phyloP scores from a whole-genome alignment of 2,797 vertebrate species.

The Trichosurus vulpecula region DNA sequence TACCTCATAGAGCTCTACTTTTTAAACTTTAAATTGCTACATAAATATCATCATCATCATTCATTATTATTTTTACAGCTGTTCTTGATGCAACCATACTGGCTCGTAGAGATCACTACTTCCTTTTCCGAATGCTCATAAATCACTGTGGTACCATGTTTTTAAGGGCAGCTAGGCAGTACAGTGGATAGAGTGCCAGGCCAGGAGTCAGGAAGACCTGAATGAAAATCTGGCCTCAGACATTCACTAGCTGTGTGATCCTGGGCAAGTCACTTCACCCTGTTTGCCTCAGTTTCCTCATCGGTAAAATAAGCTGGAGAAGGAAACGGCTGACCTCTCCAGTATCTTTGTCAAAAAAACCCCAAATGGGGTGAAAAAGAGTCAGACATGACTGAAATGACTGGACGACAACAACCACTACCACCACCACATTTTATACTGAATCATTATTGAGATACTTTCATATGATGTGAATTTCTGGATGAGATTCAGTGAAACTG shows the following conservation, averaged over 20 bases:
- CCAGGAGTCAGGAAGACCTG: background rate
- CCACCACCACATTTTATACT: background rate
- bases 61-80: background rate
- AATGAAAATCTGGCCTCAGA: background rate
- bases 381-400: background rate
- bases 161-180: background rate
- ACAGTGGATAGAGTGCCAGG: background rate
- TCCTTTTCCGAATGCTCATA: background rate
- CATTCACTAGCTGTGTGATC: background rate
- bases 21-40: background rate
- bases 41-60: background rate
- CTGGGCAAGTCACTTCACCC: background rate
- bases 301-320: background rate
- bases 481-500: background rate
- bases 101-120: background rate
- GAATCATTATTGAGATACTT: background rate
- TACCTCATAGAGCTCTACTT: background rate
- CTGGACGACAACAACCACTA: background rate
- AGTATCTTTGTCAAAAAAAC: background rate
- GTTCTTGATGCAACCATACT: background rate
- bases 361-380: background rate
- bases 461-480: background rate
- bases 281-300: background rate
- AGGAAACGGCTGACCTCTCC: too few species aligned
- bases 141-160: background rate